Evolutionary conservation across 1,140 invertebrate species (phyloP), one percentile per base, ranked within the genome.

Genomic region (Pseudomyrmex dendroicus): DNA sequence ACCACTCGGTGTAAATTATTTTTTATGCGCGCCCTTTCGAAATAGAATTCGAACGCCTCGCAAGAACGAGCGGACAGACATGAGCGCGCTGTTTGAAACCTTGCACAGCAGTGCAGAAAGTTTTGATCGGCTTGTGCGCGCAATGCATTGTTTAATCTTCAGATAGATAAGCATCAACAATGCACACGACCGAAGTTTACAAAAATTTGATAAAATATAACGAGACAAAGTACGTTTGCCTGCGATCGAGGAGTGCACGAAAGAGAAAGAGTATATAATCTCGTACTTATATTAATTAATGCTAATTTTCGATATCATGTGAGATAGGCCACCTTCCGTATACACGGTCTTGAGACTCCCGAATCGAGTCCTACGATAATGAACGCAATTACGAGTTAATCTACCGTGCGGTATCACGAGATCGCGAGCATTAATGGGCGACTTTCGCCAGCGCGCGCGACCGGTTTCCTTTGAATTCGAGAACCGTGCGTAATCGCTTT

Each of bases 351-450:
- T 46, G 48, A 17, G 48, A 70, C 77, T 68, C 50, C 48, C 78
- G 84, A 83, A 80, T 85, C 67, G 77, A 88, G 83, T 88, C 44
- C 86, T 85, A 85, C 86, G 77, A 83, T 88, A 88, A 88, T 84
- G 86, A 85, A 76, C 25, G 87, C 86, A 88, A 89, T 89, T 88
- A 89, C 87, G 84, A 89, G 87, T 88, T 83, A 89, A 89, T 89
- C 87, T 72, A 73, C 57, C 52, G 54, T 50, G 59, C 57, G 73
- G 78, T 85, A 85, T 89, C 86, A 80, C 20, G 78, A 61, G 70
- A 87, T 84, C 82, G 86, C 61, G 56, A 73, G n/a, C 77, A 76
- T 87, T 87, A 78, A 87, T 54, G 22, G 67, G 66, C 83, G 70
- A 88, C 87, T 88, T 89, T 89, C 87, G 87, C 87, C 74, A 52